A percentile compares a stretch with the other conserved stretches of the same genome.
phyloP scores from a whole-genome alignment of 2,888 invertebrate species.

The Prosopocoilus inquinatus region DNA sequence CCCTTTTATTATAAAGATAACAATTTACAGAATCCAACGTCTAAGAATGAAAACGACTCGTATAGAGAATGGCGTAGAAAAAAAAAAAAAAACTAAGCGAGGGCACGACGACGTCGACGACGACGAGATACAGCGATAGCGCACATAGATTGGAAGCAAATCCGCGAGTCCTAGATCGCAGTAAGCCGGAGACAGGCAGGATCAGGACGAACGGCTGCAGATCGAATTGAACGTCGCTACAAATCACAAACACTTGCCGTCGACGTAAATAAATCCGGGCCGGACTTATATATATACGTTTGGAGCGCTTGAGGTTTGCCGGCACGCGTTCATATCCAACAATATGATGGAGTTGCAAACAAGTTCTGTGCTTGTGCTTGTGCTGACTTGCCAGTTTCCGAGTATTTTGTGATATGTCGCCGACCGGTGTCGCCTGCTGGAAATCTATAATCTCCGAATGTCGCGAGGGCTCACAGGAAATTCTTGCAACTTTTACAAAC shows the following conservation, averaged over 20 bases:
- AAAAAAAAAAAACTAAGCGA: not conserved
- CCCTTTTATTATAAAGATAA: conserved; percentile 21
- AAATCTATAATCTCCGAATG: conserved; percentile 8
- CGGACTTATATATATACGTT: not conserved
- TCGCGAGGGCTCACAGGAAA: not conserved
- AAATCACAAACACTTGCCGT: conserved; percentile 13
- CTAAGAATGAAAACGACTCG: conserved; percentile 11
- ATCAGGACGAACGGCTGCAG: conserved; percentile 13
- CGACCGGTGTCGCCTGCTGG: conserved; percentile 18
- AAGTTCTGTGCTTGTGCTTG: conserved; percentile 23
- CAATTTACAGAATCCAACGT: conserved; percentile 17
- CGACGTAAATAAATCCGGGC: conserved; percentile 14
- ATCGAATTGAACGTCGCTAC: not conserved
- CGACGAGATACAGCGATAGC: conserved; percentile 18
- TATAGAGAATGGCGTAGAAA: conserved; percentile 9
- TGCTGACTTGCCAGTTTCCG: conserved; percentile 26
- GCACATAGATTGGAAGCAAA: conserved; percentile 21
- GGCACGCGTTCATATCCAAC: conserved; percentile 23
- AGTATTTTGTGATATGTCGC: conserved; percentile 26
- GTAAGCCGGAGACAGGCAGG: conserved; percentile 18
- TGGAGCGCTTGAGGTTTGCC: conserved; percentile 23
- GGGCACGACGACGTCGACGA: not conserved
- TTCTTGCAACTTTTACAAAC: not conserved
- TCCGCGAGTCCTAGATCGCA: conserved; percentile 21
- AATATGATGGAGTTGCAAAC: conserved; percentile 29